Base-by-base conservation (phyloP, 2,113 vertebrate genomes). In the Serilophus lunatus region DNA sequence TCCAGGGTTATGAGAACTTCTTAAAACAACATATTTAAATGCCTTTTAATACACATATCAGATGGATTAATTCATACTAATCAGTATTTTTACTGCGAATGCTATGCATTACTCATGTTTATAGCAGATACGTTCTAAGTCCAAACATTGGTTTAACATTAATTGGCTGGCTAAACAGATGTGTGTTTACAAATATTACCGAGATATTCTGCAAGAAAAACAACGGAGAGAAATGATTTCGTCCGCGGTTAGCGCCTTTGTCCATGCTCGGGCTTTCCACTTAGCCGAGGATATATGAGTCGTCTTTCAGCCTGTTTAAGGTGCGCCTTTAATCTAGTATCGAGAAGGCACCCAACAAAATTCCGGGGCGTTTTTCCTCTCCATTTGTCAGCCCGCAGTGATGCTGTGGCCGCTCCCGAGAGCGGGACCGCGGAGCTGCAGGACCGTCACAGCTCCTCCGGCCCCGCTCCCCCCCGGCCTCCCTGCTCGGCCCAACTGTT, bases 101-200 rank as follows among this genome's bases (percentile, higher is more conserved):
- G 97, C 96, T 96, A 80, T 86, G 95, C 97, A 98, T 98, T 98
- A 98, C 95, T 98, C 97, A 98, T 97, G 96, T 98, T 98, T 98
- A 98, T 98, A 98, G 97, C 94, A 98, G 97, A 98, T 66, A 94
- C 35, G 85, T 95, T 90, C 63, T 96, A 95, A 97, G 74, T 96
- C 97, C 97, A 98, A 98, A 98, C 98, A 98, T 98, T 98, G 97
- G 97, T 97, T 98, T 98, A 98, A 94, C 92, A 77, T 97, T 98
- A 98, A 98, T 98, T 98, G 97, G 97, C 93, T 98, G 97, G 97
- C 96, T 97, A 98, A 98, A 98, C 96, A 97, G 97, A 98, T 97
- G 97, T 81, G 93, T 96, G 80, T 97, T 97, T 97, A 97, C 97
- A 93, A 98, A 95, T 60, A 96, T 92, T 60, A 64, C 76, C 18